Evolutionary conservation across 2,888 invertebrate genomes (phyloP).

Genomic region (Hypena proboscidalis): DNA sequence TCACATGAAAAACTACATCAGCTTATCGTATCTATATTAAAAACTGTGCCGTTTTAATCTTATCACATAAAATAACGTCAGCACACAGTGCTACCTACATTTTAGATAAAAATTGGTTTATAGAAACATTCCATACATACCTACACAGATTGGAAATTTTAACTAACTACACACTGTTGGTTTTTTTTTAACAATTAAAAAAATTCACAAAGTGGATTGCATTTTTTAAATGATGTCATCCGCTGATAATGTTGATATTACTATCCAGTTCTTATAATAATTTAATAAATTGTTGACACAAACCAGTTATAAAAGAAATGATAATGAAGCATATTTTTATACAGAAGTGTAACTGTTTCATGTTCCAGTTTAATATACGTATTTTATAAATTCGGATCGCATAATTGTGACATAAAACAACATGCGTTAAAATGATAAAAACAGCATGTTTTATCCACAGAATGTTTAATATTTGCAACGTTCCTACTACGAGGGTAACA

Average conservation of each 20-base stretch:
- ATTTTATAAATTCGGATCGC: conserved; percentile 12
- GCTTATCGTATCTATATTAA: conserved; percentile 30
- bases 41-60: conserved; percentile 39
- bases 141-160: conserved; percentile 12
- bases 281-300: conserved; percentile 12
- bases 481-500: conserved; percentile 65
- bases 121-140: conserved; percentile 24
- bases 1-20: too few relatives aligned
- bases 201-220: conserved; percentile 21
- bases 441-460: conserved; percentile 53
- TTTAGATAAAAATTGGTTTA: conserved; percentile 25
- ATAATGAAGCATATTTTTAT: conserved; percentile 2
- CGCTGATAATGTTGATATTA: conserved; percentile 19
- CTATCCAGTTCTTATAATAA: conserved; percentile 16
- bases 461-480: conserved; percentile 67
- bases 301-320: conserved; percentile 11
- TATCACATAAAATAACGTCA: conserved; percentile 37
- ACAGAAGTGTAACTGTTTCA: conserved; percentile 1
- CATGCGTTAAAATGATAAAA: conserved; percentile 58
- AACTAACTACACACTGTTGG: conserved; percentile 11
- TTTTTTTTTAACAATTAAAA: conserved; percentile 10
- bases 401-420: conserved; percentile 24
- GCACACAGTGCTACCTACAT: conserved; percentile 30
- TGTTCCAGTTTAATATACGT: background rate
- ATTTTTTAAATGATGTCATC: conserved; percentile 42